These are phyloP conservation scores for Pammene aurita DNA, from an alignment of 2,888 invertebrate genomes.

Conservation along the genomic window DNA sequence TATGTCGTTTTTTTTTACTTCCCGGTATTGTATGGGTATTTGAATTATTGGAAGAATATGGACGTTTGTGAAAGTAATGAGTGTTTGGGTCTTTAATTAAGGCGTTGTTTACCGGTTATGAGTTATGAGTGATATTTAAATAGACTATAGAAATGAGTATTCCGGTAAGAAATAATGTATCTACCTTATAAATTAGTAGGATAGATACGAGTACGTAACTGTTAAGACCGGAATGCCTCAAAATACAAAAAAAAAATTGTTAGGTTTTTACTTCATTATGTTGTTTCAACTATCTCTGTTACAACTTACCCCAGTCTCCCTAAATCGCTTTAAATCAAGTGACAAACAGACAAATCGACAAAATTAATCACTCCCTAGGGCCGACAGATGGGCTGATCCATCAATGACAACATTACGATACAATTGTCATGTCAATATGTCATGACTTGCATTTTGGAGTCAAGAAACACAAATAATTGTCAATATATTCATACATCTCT, in stretches of 20 bases:
- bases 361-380: constrained; percentile 32
- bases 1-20: constrained; percentile 30
- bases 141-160: not conserved
- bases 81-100: constrained; percentile 23
- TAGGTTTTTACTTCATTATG: no score
- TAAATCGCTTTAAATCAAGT: not conserved
- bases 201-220: no score
- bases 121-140: not conserved
- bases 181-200: not conserved
- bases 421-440: constrained; percentile 17
- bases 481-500: no score
- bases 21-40: constrained; percentile 34
- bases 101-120: not conserved
- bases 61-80: constrained; percentile 30
- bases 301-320: not conserved
- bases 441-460: constrained; percentile 22
- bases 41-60: constrained; percentile 34
- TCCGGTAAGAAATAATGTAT: not conserved
- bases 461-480: not conserved
- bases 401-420: constrained; percentile 17
- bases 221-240: no score
- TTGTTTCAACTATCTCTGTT: not conserved
- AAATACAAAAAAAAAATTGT: no score
- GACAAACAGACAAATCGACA: constrained; percentile 26
- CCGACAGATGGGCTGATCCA: constrained; percentile 30